phyloP scores from a whole-genome alignment of 2,888 invertebrate species.

The Coleophora deauratella region DNA sequence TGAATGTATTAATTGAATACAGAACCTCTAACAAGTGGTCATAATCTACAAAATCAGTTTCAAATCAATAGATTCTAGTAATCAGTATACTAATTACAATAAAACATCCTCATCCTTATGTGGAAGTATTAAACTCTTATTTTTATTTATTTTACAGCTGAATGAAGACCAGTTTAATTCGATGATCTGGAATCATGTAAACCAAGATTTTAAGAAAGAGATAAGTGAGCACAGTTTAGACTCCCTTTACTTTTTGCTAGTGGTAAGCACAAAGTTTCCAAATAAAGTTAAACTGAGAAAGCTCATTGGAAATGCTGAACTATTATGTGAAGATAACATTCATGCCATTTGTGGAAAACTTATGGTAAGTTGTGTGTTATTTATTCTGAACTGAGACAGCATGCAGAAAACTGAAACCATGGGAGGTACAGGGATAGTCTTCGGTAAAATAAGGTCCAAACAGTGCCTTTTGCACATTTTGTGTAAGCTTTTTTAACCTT shows the following conservation, averaged over 20 bases:
- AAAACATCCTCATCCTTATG: too few species aligned
- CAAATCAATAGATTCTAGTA: too few species aligned
- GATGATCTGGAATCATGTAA: conserved; percentile 75
- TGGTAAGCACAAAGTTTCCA: conserved; percentile 51
- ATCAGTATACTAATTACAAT: too few species aligned
- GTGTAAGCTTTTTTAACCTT: too few species aligned
- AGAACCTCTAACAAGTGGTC: too few species aligned
- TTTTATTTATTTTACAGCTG: conserved; percentile 41
- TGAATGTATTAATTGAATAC: too few species aligned
- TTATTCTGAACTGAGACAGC: too few species aligned
- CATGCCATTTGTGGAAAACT: conserved; percentile 73
- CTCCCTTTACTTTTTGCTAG: conserved; percentile 76
- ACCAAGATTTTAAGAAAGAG: conserved; percentile 75
- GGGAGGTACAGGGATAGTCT: too few species aligned
- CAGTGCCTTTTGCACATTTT: too few species aligned
- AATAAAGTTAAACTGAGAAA: conserved; percentile 71
- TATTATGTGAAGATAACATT: conserved; percentile 75
- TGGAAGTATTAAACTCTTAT: neutral
- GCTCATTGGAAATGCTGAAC: conserved; percentile 67
- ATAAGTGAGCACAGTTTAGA: conserved; percentile 79
- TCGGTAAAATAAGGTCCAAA: too few species aligned
- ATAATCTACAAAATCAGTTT: too few species aligned
- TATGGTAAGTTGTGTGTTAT: conserved; percentile 72
- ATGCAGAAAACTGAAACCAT: too few species aligned
- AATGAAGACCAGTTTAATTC: conserved; percentile 69